These are phyloP conservation scores for Fulmarus glacialis DNA, from an alignment of 2,113 vertebrate genomes.

Conservation along the genomic window DNA sequence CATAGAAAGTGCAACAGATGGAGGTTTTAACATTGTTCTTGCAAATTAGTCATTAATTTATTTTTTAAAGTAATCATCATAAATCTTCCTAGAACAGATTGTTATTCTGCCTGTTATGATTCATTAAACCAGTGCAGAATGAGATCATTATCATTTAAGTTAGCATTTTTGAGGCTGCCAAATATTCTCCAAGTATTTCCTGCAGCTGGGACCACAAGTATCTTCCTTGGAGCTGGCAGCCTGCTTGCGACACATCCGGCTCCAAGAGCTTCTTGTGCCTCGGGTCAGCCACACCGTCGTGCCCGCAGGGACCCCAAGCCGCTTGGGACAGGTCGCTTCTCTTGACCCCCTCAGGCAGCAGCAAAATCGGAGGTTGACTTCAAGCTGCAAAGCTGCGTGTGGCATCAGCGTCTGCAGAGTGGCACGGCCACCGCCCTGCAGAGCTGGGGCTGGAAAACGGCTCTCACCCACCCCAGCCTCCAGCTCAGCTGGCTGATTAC, in stretches of 20 bases:
- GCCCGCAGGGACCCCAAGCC: rapidly evolving
- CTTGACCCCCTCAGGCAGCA: neutral
- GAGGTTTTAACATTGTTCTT: neutral
- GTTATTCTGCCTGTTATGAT: neutral
- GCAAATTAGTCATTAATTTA: neutral
- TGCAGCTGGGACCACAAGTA: neutral
- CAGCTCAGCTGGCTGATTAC: neutral
- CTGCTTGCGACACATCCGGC: neutral
- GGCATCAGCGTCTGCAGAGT: neutral
- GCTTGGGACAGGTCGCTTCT: rapidly evolving
- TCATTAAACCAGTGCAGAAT: neutral
- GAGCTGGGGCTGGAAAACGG: neutral
- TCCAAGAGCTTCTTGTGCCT: neutral
- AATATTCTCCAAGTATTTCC: conserved; percentile 1
- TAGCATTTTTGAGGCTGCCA: conserved; percentile 6
- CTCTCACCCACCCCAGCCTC: neutral
- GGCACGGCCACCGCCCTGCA: rapidly evolving
- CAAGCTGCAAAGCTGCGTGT: neutral
- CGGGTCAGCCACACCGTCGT: rapidly evolving
- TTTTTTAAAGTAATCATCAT: neutral
- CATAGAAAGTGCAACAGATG: neutral
- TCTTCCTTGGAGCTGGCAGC: neutral
- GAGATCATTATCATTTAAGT: neutral
- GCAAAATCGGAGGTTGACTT: neutral
- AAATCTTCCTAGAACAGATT: conserved; percentile 7